Evolutionary conservation across 2,888 invertebrate species (phyloP), one percentile per base, ranked within the genome.

Genomic region (Embidobia sp.): DNA sequence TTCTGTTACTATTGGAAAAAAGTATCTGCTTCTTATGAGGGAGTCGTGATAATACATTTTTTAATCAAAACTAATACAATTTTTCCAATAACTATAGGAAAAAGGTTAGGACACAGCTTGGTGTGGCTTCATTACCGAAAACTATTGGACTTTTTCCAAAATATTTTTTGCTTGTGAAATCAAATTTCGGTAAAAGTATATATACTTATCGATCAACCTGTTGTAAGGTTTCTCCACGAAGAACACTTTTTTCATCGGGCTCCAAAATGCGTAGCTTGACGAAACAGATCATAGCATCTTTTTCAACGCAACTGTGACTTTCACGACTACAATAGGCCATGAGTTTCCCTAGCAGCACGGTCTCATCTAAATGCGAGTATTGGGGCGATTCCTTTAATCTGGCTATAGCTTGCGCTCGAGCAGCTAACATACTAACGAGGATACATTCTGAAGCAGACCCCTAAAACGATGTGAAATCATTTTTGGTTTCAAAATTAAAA

Each of bases 371-470:
- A 81, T 94, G 94, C 0, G 96, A 95, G 87, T 96, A 94, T 83
- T 94, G 94, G 1, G 88, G 80, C 1, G 84, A 84, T 79, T 95
- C 94, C 89, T 97, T 97, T 19, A 97, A 91, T 46, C 94, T 91
- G 86, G 95, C 95, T 79, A 98, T 93, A 16, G 96, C 96, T 88
- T 96, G 96, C 10, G 96, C 96, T 83, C 98, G 91, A 0, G 98
- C 98, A 0, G 98, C 97, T 79, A 98, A 88, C 94, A 98, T 95
- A 33, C 95, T 94, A 6, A 98, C 97, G 74, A 98, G 91, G 57
- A 98, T 94, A 87, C 98, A 97, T 90, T 98, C 98, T 85, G 98
- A 98, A 3, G 98, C 98, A 0, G 98, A 98, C 3, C 97, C 96
- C 97, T 98, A 88, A 22, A 90, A 84, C 74, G 64, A 63, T 59